Conservation (phyloP, 1,140 invertebrate species). For the Platorchestia sp. region DNA sequence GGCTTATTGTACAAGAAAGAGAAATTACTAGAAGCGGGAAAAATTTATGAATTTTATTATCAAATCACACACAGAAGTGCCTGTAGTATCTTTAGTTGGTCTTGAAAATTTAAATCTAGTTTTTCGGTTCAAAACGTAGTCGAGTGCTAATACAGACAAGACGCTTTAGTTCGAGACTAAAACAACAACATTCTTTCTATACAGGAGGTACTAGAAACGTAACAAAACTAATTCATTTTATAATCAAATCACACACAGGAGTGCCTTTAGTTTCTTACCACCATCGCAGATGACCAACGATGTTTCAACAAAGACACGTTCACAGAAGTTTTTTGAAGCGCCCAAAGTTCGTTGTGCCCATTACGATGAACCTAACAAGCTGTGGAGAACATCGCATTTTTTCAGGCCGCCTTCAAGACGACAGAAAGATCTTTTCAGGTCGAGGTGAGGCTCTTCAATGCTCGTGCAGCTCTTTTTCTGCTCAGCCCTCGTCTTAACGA, state of each 20-base stretch:
- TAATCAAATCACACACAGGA: background rate
- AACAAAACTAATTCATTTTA: no score
- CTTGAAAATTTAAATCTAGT: no score
- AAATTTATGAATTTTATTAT: no score
- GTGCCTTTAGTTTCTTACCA: background rate
- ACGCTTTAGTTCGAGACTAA: background rate
- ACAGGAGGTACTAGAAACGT: no score
- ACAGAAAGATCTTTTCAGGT: background rate
- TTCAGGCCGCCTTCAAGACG: background rate
- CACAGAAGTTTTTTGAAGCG: background rate
- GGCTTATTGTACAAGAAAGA: background rate
- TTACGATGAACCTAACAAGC: background rate
- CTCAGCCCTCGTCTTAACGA: background rate
- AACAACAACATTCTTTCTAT: background rate
- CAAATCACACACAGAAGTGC: no score
- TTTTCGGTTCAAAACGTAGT: background rate
- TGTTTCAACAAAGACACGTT: background rate
- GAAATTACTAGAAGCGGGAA: background rate
- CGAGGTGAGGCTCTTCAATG: background rate
- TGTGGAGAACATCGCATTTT: background rate
- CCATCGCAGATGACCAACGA: background rate
- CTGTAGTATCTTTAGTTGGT: no score
- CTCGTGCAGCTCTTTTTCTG: background rate
- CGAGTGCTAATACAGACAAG: background rate
- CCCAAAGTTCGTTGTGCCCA: background rate